Evolutionary conservation across 2,888 invertebrate genomes (phyloP).

Genomic region (Morpho achilles): DNA sequence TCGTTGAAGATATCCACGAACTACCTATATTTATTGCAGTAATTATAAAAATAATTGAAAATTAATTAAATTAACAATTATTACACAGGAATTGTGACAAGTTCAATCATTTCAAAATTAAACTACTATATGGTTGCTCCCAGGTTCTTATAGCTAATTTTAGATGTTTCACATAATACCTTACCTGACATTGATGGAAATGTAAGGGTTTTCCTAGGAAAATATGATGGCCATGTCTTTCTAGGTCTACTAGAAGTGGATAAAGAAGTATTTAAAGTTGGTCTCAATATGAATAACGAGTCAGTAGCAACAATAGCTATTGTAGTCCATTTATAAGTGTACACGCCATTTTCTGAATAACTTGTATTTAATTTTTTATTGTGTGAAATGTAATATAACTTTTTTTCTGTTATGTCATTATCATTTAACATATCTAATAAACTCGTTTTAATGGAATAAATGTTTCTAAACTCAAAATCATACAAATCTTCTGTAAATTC

Average conservation of each 20-base stretch:
- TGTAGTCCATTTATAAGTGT: neutral
- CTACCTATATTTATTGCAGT: neutral
- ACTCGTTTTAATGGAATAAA: neutral
- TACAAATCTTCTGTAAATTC: constrained; percentile 23
- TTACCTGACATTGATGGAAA: neutral
- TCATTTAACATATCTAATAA: neutral
- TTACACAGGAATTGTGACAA: too few relatives aligned
- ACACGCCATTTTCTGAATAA: neutral
- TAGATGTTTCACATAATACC: neutral
- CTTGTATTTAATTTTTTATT: neutral
- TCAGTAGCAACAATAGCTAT: neutral
- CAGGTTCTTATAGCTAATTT: neutral
- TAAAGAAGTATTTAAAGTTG: constrained; percentile 9
- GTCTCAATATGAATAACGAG: constrained; percentile 12
- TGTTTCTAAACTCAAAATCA: constrained; percentile 25
- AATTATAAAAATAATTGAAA: too few relatives aligned
- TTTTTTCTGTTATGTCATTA: neutral
- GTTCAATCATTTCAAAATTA: too few relatives aligned
- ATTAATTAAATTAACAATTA: too few relatives aligned
- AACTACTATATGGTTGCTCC: too few relatives aligned
- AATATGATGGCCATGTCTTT: constrained; percentile 25
- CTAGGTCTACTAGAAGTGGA: constrained; percentile 6
- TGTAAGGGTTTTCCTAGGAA: constrained; percentile 20
- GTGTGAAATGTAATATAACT: neutral
- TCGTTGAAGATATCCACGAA: neutral